A percentile compares a stretch with the other conserved stretches of the same genome.
Evolutionary conservation across 2,113 vertebrate species (phyloP).

Genomic region (Neolamprologus falcicula): DNA sequence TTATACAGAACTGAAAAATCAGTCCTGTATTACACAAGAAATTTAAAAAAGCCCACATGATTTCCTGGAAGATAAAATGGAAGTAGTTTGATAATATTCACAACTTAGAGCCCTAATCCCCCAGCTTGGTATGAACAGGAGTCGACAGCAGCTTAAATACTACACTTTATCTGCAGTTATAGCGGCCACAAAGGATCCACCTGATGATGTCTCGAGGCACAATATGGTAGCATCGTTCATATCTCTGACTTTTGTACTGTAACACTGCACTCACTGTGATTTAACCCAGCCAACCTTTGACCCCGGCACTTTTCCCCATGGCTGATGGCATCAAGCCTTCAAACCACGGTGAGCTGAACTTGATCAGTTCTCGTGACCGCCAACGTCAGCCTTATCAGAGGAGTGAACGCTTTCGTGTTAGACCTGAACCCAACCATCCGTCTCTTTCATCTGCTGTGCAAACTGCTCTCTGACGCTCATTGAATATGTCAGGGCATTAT

Average conservation of each 20-base stretch:
- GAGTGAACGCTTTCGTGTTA: neutral
- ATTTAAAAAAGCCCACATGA: rapidly evolving
- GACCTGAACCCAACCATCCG: neutral
- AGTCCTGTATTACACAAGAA: neutral
- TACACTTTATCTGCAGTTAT: neutral
- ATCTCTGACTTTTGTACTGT: conserved; percentile 58
- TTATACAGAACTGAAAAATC: neutral
- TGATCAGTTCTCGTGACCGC: neutral
- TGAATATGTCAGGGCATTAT: conserved; percentile 18
- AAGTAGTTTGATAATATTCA: neutral
- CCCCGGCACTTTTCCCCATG: neutral
- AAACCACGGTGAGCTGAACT: neutral
- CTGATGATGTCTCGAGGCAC: neutral
- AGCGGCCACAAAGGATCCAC: neutral
- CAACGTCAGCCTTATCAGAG: neutral
- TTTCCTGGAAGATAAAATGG: neutral
- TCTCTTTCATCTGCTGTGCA: neutral
- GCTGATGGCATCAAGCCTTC: neutral
- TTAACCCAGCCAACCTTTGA: conserved; percentile 25
- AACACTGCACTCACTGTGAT: neutral
- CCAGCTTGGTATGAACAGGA: neutral
- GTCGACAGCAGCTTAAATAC: neutral
- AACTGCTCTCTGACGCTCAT: conserved; percentile 28
- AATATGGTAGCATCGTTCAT: neutral
- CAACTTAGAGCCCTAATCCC: neutral